Base-by-base conservation (phyloP, 2,113 vertebrate genomes). In the Apus apus region DNA sequence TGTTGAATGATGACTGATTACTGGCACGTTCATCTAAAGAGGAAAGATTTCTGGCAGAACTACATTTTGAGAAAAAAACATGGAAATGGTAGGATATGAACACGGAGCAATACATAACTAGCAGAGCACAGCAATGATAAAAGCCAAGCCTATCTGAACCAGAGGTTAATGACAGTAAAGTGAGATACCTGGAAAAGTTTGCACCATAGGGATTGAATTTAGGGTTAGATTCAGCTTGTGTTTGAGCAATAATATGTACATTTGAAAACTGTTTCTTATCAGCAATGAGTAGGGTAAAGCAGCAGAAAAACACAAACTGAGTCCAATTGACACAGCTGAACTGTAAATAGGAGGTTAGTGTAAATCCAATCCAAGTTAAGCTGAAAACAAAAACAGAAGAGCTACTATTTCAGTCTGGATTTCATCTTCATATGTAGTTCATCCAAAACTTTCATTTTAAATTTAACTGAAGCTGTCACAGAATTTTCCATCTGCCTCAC, bases 1-100 rank as follows among this genome's bases (percentile, higher is more conserved):
- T 78, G 75, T 46, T 95, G 95, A 94, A 94, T 74, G 85, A 94
- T 29, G 82, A 92, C 62, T 68, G 91, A 96, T 86, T 94, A 80
- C 82, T 95, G 96, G 90, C 95, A 86, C 6, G 3, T 60, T 91
- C 75, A 74, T 0, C 53, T 45, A 65, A 68, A 79, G 16, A 77
- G 75, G 23, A 88, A 95, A 75, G 90, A 86, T 90, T 93, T 70
- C 90, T 94, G 93, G 91, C 90, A 74, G 21, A 27, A 46, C 60
- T 57, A 38, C 30, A 7, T 68, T 90, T 88, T 78, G 76, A 93
- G 72, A 64, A 86, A 89, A 81, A 89, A 89, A 67, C 83, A 84
- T 34, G 77, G 76, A 77, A 93, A 89, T 60, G 38, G 72, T 36
- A 86, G 62, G 65, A 86, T 45, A 82, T 60, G 80, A 94, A 73